Conservation (phyloP, 2,888 invertebrate species). For the Ophraella communa region DNA sequence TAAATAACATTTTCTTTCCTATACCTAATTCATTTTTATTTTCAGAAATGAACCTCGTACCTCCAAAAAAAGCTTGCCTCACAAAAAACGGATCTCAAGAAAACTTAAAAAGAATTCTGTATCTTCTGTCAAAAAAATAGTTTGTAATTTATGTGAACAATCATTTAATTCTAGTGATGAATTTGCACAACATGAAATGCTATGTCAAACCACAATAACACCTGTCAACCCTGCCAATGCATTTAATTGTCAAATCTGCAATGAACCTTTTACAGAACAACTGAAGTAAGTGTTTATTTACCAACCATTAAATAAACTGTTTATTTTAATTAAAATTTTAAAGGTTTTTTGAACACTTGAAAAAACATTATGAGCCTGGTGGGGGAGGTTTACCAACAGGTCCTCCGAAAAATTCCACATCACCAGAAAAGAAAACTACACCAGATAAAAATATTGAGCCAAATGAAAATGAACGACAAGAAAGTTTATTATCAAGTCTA, state of each 20-base stretch:
- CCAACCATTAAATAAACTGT: too few relatives aligned
- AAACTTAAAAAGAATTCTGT: conserved; percentile 66
- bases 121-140: conserved; percentile 51
- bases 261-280: conserved; percentile 77
- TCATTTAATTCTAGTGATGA: conserved; percentile 58
- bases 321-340: neutral
- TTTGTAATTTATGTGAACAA: conserved; percentile 62
- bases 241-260: conserved; percentile 80
- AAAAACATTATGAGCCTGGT: conserved; percentile 77
- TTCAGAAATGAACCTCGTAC: conserved; percentile 52
- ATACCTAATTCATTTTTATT: conserved; percentile 8
- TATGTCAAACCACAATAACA: conserved; percentile 56
- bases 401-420: conserved; percentile 11
- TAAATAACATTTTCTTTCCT: too few relatives aligned
- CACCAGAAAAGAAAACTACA: conserved; percentile 16
- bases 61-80: conserved; percentile 76
- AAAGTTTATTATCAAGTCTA: conserved; percentile 51
- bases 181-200: conserved; percentile 62
- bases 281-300: conserved; percentile 57
- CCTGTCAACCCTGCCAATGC: conserved; percentile 61
- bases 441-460: conserved; percentile 23
- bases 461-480: conserved; percentile 40
- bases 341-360: conserved; percentile 83
- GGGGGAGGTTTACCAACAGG: conserved; percentile 32
- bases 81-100: conserved; percentile 84